Percentiles rank a stretch among this genome's conserved stretches.
These are phyloP conservation scores for Psittacula derbiana DNA, from an alignment of 2,797 vertebrate species.

Conservation along the genomic window DNA sequence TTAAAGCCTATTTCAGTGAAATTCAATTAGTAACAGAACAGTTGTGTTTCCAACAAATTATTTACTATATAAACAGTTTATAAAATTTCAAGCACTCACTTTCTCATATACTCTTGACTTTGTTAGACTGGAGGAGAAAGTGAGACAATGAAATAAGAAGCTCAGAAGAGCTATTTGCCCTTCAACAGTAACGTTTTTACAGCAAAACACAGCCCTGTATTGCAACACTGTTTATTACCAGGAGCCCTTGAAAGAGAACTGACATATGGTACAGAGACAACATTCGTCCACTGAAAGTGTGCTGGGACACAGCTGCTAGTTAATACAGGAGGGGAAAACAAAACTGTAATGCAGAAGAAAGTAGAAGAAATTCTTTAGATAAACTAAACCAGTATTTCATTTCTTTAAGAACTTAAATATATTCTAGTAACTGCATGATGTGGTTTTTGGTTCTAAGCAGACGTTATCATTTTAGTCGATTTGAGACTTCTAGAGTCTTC, in stretches of 20 bases:
- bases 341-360: background rate
- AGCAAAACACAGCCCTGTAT: background rate
- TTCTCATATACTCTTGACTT: background rate
- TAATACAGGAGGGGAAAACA: background rate
- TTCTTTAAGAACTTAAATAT: background rate
- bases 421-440: background rate
- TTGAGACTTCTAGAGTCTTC: background rate
- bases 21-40: background rate
- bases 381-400: background rate
- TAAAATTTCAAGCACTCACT: background rate
- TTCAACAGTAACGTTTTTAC: background rate
- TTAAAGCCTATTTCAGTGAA: background rate
- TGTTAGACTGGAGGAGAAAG: background rate
- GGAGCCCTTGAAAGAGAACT: background rate
- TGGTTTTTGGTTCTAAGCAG: background rate
- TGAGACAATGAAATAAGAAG: rapidly evolving
- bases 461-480: background rate
- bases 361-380: background rate
- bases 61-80: constrained; percentile 18
- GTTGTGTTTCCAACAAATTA: background rate
- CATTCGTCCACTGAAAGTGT: background rate
- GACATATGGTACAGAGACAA: background rate
- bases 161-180: background rate
- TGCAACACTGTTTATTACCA: background rate
- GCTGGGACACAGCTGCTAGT: background rate